Evolutionary conservation across 2,797 vertebrate genomes (phyloP).

Genomic region (Gephyroberyx darwinii): DNA sequence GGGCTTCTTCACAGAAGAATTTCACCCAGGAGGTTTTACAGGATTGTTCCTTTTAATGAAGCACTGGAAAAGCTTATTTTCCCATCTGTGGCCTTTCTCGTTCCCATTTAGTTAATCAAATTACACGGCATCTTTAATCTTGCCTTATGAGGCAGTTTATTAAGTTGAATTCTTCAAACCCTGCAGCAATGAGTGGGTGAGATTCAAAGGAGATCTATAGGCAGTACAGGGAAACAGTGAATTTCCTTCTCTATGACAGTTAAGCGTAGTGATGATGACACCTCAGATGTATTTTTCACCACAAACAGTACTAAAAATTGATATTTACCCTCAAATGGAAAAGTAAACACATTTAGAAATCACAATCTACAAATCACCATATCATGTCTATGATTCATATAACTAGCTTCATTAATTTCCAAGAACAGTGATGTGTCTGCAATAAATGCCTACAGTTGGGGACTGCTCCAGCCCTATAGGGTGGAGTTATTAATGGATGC

Average conservation of each 20-base stretch:
- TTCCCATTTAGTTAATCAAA: slow-evolving; percentile 80
- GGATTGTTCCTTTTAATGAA: slow-evolving; percentile 82
- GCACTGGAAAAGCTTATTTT: slow-evolving; percentile 81
- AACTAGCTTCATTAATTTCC: slow-evolving; percentile 55
- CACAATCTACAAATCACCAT: slow-evolving; percentile 59
- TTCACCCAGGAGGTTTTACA: slow-evolving; percentile 76
- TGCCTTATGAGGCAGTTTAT: slow-evolving; percentile 79
- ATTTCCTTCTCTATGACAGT: slow-evolving; percentile 58
- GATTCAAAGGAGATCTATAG: slow-evolving; percentile 72
- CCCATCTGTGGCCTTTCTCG: slow-evolving; percentile 78
- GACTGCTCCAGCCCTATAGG: slow-evolving; percentile 55
- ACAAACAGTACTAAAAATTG: slow-evolving; percentile 50
- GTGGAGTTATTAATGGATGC: slow-evolving; percentile 75
- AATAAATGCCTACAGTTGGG: slow-evolving; percentile 43
- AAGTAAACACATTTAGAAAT: slow-evolving; percentile 66
- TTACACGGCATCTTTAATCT: slow-evolving; percentile 82
- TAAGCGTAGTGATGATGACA: slow-evolving; percentile 65
- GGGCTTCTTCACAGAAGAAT: slow-evolving; percentile 59
- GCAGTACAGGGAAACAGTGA: slow-evolving; percentile 56
- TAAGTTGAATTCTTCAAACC: slow-evolving; percentile 79
- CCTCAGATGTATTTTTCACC: slow-evolving; percentile 63
- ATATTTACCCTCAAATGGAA: slow-evolving; percentile 64
- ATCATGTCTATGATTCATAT: slow-evolving; percentile 14
- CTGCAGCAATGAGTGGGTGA: slow-evolving; percentile 76
- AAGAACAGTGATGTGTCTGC: slow-evolving; percentile 48